Conservation (phyloP, 1,140 invertebrate genomes). For the Sarcophaga peregrina region DNA sequence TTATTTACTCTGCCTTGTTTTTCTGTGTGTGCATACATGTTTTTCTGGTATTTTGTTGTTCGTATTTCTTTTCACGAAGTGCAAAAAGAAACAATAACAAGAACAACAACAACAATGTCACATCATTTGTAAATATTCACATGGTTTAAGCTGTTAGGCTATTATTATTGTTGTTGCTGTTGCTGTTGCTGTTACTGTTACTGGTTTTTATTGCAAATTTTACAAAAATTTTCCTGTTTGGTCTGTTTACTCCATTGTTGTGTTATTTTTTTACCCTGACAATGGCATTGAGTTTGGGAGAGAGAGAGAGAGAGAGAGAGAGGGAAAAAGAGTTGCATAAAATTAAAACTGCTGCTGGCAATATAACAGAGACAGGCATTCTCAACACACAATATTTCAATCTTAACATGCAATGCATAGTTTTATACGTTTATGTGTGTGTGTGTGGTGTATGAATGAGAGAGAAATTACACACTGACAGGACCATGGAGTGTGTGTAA, state of each 20-base stretch:
- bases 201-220: too few relatives aligned
- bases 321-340: not conserved
- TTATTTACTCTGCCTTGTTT: not conserved
- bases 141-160: not conserved
- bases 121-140: slow-evolving; percentile 29
- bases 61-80: not conserved
- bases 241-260: slow-evolving; percentile 53
- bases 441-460: too few relatives aligned
- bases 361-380: not conserved
- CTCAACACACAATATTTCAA: too few relatives aligned
- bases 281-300: slow-evolving; percentile 29
- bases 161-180: not conserved
- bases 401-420: too few relatives aligned
- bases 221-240: slow-evolving; percentile 6
- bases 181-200: too few relatives aligned
- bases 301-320: not conserved
- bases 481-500: too few relatives aligned
- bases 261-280: slow-evolving; percentile 46
- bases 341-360: not conserved
- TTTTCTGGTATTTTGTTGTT: slow-evolving; percentile 19
- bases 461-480: too few relatives aligned
- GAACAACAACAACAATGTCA: not conserved
- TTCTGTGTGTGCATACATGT: not conserved
- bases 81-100: slow-evolving; percentile 17
- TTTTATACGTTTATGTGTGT: too few relatives aligned